Percentiles rank a stretch among this genome's conserved stretches.
phyloP scores from a whole-genome alignment of 2,888 invertebrate genomes.

The Serripes groenlandicus region DNA sequence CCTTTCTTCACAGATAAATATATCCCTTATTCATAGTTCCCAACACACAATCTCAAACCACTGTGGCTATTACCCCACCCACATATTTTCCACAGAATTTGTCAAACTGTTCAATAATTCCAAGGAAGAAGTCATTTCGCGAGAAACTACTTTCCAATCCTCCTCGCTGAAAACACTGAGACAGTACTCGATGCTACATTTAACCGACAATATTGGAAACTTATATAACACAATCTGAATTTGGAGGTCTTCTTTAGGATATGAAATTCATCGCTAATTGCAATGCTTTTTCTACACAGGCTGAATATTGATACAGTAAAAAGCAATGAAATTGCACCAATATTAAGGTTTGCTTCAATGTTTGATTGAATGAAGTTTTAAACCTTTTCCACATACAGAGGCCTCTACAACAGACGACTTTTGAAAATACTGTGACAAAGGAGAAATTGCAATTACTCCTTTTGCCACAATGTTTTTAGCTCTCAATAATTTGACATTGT shows the following conservation, averaged over 20 bases:
- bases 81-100: constrained; percentile 5
- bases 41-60: neutral
- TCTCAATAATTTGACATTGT: neutral
- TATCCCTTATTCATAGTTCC: too few relatives aligned
- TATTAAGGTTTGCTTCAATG: too few relatives aligned
- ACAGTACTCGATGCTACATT: neutral
- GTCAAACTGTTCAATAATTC: constrained; percentile 21
- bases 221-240: neutral
- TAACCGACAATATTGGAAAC: constrained; percentile 20
- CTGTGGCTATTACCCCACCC: neutral
- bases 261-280: too few relatives aligned
- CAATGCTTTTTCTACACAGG: too few relatives aligned
- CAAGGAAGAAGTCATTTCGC: constrained; percentile 6
- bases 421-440: constrained; percentile 1
- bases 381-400: neutral
- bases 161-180: neutral
- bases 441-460: constrained; percentile 3
- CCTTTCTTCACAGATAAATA: too few relatives aligned
- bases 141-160: constrained; percentile 9
- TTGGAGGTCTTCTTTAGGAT: constrained; percentile 3
- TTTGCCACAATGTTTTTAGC: neutral
- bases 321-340: too few relatives aligned
- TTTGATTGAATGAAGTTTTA: too few relatives aligned
- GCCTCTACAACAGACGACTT: neutral
- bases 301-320: too few relatives aligned